These are phyloP conservation scores for Drosophila histrio DNA, from an alignment of 2,888 invertebrate species.

Conservation along the genomic window DNA sequence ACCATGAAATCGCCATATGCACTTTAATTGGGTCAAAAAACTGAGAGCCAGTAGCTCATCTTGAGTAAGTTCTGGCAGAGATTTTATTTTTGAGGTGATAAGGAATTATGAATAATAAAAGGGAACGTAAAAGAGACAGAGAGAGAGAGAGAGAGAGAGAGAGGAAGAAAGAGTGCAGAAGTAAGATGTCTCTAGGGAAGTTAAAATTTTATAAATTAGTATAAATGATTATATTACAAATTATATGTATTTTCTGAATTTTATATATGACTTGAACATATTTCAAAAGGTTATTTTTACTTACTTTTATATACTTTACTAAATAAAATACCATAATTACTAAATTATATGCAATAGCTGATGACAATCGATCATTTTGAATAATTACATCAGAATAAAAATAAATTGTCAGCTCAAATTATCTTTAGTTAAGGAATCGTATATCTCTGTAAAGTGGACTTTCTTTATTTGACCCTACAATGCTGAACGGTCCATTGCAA, in stretches of 20 bases:
- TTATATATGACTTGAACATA: too few relatives aligned
- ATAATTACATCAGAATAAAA: not conserved
- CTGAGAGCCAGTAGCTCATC: not conserved
- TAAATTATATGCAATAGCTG: too few relatives aligned
- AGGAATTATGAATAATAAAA: not conserved
- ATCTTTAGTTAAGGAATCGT: not conserved
- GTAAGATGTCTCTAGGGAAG: too few relatives aligned
- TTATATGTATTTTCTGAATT: too few relatives aligned
- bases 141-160: not conserved
- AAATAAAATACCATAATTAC: too few relatives aligned
- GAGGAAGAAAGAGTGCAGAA: too few relatives aligned
- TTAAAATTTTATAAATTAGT: too few relatives aligned
- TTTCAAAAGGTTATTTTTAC: too few relatives aligned
- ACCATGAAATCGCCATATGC: constrained; percentile 62
- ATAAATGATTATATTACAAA: too few relatives aligned
- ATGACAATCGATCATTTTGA: not conserved
- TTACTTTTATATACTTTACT: too few relatives aligned
- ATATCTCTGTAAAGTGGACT: not conserved
- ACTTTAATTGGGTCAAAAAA: constrained; percentile 64
- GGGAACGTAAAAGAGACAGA: not conserved
- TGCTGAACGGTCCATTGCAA: not conserved
- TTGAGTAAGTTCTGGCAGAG: not conserved
- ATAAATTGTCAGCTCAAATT: not conserved
- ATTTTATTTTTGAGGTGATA: not conserved
- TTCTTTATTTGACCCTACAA: not conserved